Evolutionary conservation across 2,888 invertebrate genomes (phyloP).

Genomic region (Diabrotica balteata): DNA sequence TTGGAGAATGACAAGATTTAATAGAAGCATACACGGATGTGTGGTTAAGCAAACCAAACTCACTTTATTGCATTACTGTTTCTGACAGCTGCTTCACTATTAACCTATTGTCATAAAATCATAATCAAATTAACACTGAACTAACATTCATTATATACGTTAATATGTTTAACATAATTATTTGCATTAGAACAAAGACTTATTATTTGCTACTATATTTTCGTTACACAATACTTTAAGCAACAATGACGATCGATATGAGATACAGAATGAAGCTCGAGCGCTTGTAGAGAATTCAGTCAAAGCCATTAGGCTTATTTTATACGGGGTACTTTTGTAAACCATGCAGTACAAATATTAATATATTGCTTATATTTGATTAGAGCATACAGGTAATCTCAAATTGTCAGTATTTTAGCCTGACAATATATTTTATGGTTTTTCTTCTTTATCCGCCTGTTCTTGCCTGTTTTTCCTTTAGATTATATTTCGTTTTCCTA

Average conservation of each 20-base stretch:
- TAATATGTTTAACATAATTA: conserved; percentile 52
- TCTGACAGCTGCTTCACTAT: conserved; percentile 55
- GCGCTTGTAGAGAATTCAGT: no score
- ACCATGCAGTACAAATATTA: no score
- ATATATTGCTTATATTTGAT: no score
- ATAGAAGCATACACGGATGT: conserved; percentile 38
- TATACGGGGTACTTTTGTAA: no score
- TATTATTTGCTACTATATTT: conserved; percentile 8
- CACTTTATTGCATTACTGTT: conserved; percentile 53
- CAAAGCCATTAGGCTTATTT: no score
- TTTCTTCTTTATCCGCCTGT: no score
- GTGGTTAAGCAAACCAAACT: conserved; percentile 49
- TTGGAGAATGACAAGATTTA: conserved; percentile 33
- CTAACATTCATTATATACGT: conserved; percentile 50
- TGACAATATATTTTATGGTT: no score
- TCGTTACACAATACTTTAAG: conserved; percentile 6
- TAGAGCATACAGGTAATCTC: no score
- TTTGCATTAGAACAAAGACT: conserved; percentile 26
- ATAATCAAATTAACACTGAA: conserved; percentile 53
- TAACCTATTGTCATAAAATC: conserved; percentile 56
- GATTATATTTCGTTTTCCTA: no score
- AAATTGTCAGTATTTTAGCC: no score
- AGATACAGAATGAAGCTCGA: no score
- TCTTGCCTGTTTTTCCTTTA: no score
- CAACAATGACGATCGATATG: background rate